phyloP scores from a whole-genome alignment of 2,113 vertebrate species.

The Pedionomus torquatus region DNA sequence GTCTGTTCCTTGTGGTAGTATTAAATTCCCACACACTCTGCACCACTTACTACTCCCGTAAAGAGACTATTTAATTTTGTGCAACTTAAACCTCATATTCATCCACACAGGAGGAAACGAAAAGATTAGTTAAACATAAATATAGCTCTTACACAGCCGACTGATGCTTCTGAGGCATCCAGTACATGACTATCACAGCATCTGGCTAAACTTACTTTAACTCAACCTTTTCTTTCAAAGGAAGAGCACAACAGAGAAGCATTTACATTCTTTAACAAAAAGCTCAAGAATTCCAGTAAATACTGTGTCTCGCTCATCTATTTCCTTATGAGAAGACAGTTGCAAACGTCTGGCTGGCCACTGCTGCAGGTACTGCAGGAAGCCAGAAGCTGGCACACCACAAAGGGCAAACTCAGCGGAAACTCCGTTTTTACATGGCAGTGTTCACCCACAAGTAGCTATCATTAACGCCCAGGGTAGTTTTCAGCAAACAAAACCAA shows the following conservation, averaged over 20 bases:
- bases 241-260: background rate
- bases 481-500: conserved; percentile 14
- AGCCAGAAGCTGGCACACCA: conserved; percentile 12
- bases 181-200: background rate
- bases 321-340: background rate
- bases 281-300: background rate
- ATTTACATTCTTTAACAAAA: background rate
- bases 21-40: conserved; percentile 19
- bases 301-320: background rate
- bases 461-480: background rate
- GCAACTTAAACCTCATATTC: conserved; percentile 30
- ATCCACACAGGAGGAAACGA: background rate
- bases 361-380: conserved; percentile 24
- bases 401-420: conserved; percentile 25
- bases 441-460: background rate
- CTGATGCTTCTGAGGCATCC: background rate
- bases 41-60: background rate
- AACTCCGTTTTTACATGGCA: background rate
- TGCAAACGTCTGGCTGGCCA: background rate
- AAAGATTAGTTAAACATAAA: conserved; percentile 42
- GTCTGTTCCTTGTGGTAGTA: background rate
- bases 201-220: background rate
- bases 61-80: conserved; percentile 45
- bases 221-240: background rate
- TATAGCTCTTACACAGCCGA: conserved; percentile 2